A percentile compares a stretch with the other conserved stretches of the same genome.
phyloP scores from a whole-genome alignment of 2,113 vertebrate species.

The Macrotus californicus region DNA sequence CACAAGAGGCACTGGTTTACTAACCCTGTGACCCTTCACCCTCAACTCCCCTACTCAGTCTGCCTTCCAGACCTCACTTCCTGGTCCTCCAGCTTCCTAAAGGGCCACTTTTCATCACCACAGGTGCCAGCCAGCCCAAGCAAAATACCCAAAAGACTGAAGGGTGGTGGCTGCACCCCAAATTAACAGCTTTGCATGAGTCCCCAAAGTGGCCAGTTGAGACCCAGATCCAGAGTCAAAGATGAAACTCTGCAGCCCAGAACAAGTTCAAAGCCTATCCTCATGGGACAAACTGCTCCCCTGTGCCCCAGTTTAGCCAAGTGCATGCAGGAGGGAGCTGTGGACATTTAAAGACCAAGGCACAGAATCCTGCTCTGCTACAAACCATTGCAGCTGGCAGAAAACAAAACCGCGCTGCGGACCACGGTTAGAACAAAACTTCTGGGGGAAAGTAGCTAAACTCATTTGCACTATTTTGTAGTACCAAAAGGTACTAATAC shows the following conservation, averaged over 20 bases:
- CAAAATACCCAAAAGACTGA: not conserved
- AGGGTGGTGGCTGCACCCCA: not conserved
- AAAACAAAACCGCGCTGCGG: not conserved
- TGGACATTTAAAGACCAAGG: not conserved
- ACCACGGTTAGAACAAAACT: not conserved
- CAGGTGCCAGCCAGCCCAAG: not conserved
- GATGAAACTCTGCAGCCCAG: not conserved
- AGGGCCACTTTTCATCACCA: not conserved
- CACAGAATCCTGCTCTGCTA: not conserved
- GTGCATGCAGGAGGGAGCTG: not conserved
- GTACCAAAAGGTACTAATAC: not conserved
- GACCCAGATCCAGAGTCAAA: not conserved
- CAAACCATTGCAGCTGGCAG: not conserved
- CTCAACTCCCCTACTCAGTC: not conserved
- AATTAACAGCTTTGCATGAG: not conserved
- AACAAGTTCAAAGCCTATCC: not conserved
- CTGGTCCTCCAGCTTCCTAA: not conserved
- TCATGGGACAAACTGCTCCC: not conserved
- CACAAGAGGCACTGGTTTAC: not conserved
- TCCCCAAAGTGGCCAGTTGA: not conserved
- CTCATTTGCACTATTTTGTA: not conserved
- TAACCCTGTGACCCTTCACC: not conserved
- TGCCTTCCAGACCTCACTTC: not conserved
- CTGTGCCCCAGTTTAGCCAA: not conserved
- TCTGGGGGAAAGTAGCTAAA: not conserved